Conservation (phyloP, 2,797 vertebrate species). For the Hirundo rustica region DNA sequence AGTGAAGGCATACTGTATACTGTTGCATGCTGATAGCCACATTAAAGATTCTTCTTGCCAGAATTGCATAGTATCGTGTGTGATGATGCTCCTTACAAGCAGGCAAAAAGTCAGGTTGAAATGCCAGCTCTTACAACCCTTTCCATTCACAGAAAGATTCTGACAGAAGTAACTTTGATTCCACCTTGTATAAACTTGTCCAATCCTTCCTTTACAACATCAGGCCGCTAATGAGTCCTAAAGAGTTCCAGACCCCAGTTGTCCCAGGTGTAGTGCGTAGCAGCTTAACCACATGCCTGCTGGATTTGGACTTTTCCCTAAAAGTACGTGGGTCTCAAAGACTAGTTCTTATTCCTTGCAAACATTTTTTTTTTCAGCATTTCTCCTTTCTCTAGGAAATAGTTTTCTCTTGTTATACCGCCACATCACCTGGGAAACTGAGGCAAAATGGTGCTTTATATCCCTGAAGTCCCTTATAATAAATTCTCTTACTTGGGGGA, state of each 20-base stretch:
- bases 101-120: not conserved
- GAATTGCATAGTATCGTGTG: not conserved
- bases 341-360: not conserved
- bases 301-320: not conserved
- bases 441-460: not conserved
- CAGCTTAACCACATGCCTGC: not conserved
- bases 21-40: conserved; percentile 15
- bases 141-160: not conserved
- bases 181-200: not conserved
- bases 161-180: not conserved
- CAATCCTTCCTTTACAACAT: not conserved
- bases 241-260: not conserved
- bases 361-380: not conserved
- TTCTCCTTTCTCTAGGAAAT: not conserved
- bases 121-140: not conserved
- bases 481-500: not conserved
- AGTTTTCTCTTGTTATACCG: not conserved
- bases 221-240: not conserved
- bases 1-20: not conserved
- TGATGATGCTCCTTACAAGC: not conserved
- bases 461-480: not conserved
- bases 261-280: not conserved
- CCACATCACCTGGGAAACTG: not conserved
- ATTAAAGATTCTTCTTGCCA: conserved; percentile 20
- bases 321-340: not conserved